Evolutionary conservation across 2,113 vertebrate species (phyloP).

Genomic region (Neolamprologus sp.): DNA sequence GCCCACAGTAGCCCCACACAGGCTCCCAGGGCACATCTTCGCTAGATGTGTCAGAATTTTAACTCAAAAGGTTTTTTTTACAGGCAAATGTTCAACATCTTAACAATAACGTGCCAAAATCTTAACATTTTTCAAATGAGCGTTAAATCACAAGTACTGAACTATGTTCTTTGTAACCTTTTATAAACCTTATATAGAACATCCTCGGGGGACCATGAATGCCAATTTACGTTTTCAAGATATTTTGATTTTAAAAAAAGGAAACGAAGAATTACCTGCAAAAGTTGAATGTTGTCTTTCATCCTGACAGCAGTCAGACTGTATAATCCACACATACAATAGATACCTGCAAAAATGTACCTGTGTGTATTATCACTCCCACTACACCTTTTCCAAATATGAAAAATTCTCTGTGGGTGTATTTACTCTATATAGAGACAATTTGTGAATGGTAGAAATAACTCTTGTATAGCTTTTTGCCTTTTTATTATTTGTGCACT

Average conservation of each 20-base stretch:
- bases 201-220: background rate
- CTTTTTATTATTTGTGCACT: background rate
- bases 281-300: background rate
- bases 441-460: background rate
- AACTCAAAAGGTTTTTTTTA: background rate
- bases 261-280: background rate
- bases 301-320: background rate
- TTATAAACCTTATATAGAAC: background rate
- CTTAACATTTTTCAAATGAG: background rate
- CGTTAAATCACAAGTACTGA: background rate
- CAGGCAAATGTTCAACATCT: background rate
- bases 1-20: background rate
- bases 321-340: background rate
- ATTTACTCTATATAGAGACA: background rate
- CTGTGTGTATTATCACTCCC: background rate
- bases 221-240: background rate
- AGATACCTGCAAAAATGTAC: background rate
- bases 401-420: background rate
- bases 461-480: background rate
- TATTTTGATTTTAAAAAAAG: background rate
- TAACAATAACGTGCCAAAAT: background rate
- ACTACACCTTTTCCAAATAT: background rate
- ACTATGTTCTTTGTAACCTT: background rate
- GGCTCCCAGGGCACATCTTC: background rate
- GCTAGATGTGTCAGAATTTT: background rate